Evolutionary conservation across 2,888 invertebrate species (phyloP).

Genomic region (Unio delphinus): DNA sequence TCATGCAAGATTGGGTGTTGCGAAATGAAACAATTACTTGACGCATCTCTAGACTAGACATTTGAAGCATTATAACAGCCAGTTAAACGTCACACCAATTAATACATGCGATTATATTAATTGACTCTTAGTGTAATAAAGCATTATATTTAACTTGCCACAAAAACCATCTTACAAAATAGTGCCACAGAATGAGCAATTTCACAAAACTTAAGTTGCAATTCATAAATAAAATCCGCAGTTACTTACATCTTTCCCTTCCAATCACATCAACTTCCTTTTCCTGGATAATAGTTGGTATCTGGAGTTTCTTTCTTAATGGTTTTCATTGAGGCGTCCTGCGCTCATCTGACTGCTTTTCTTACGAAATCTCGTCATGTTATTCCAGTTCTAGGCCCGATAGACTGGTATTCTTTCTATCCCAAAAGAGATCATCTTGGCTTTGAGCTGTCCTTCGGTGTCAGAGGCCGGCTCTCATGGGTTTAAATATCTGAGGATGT

Average conservation of each 20-base stretch:
- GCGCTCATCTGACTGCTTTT: background rate
- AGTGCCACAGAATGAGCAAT: too few species aligned
- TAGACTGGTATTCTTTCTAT: slow-evolving; percentile 7
- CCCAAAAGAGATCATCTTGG: background rate
- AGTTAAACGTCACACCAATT: too few species aligned
- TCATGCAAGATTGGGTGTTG: too few species aligned
- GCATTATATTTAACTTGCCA: too few species aligned
- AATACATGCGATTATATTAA: too few species aligned
- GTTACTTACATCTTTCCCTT: slow-evolving; percentile 21
- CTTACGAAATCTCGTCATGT: background rate
- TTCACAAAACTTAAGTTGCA: background rate
- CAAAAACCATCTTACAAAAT: too few species aligned
- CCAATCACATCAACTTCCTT: slow-evolving; percentile 30
- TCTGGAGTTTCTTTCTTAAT: slow-evolving; percentile 3
- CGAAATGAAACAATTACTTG: too few species aligned
- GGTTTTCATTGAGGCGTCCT: background rate
- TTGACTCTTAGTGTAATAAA: too few species aligned
- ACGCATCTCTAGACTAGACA: too few species aligned
- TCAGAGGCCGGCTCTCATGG: too few species aligned
- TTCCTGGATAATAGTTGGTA: slow-evolving; percentile 18
- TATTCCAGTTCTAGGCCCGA: slow-evolving; percentile 19
- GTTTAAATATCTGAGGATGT: too few species aligned
- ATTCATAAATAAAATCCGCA: background rate
- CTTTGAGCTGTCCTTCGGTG: background rate
- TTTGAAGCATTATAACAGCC: too few species aligned